Evolutionary conservation across 1,140 invertebrate species (phyloP).

Genomic region (Bathynomus jamesi): DNA sequence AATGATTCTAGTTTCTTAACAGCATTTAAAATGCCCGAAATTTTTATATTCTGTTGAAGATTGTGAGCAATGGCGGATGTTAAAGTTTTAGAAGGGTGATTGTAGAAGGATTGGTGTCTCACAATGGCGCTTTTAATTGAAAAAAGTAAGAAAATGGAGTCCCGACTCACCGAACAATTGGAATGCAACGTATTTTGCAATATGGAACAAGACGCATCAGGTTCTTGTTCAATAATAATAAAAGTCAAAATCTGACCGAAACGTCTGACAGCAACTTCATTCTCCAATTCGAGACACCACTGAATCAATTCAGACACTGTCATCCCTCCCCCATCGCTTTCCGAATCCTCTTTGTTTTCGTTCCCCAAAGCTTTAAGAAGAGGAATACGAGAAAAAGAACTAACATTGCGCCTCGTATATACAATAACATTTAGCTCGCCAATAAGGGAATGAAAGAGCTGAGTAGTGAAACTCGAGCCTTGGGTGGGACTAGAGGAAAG

Average conservation of each 20-base stretch:
- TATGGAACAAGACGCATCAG: not conserved
- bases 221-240: not conserved
- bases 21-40: not conserved
- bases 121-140: not conserved
- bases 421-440: not conserved
- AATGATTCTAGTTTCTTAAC: not conserved
- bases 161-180: not conserved
- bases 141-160: not conserved
- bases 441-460: not conserved
- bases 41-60: not conserved
- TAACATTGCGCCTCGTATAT: not conserved
- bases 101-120: not conserved
- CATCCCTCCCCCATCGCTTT: not conserved
- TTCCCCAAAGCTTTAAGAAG: not conserved
- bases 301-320: not conserved
- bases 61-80: not conserved
- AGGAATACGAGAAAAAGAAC: not conserved
- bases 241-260: not conserved
- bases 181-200: not conserved
- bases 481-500: conserved; percentile 9
- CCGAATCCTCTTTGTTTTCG: not conserved
- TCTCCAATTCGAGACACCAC: not conserved
- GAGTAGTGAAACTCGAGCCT: not conserved
- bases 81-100: not conserved
- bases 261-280: not conserved